phyloP scores from a whole-genome alignment of 2,888 invertebrate species.

The Phorcus lineatus region DNA sequence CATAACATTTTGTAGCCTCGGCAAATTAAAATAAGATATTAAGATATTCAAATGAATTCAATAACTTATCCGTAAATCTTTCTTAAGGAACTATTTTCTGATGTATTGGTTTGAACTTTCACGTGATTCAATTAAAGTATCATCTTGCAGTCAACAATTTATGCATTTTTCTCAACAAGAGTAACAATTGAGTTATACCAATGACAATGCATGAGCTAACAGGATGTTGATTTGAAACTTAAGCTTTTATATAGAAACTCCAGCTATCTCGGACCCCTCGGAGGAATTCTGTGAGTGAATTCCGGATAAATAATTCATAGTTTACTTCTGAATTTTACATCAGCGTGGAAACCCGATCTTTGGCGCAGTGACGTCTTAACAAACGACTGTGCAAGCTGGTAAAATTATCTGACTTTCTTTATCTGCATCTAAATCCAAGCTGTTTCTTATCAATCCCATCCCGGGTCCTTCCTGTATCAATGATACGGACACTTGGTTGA shows the following conservation, averaged over 20 bases:
- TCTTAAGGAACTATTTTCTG: too few relatives aligned
- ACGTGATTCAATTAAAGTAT: too few relatives aligned
- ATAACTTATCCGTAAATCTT: too few relatives aligned
- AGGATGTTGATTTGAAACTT: too few relatives aligned
- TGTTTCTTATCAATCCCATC: not conserved
- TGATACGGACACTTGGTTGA: not conserved
- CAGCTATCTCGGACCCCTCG: not conserved
- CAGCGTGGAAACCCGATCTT: not conserved
- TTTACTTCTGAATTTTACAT: conserved; percentile 4
- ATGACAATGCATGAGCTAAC: too few relatives aligned
- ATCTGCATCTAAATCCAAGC: not conserved
- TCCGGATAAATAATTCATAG: not conserved
- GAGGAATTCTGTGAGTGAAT: not conserved
- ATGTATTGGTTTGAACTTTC: too few relatives aligned
- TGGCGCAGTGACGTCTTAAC: not conserved
- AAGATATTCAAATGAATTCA: too few relatives aligned
- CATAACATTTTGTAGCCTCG: too few relatives aligned
- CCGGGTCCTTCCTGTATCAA: not conserved
- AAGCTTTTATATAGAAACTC: not conserved
- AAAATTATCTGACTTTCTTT: not conserved
- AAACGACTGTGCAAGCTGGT: not conserved
- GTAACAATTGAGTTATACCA: too few relatives aligned
- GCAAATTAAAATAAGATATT: too few relatives aligned
- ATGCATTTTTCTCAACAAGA: too few relatives aligned
- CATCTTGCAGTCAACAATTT: too few relatives aligned